Evolutionary conservation across 2,888 invertebrate species (phyloP), one percentile per base, ranked within the genome.

Genomic region (Macrosoma leucophasiata): DNA sequence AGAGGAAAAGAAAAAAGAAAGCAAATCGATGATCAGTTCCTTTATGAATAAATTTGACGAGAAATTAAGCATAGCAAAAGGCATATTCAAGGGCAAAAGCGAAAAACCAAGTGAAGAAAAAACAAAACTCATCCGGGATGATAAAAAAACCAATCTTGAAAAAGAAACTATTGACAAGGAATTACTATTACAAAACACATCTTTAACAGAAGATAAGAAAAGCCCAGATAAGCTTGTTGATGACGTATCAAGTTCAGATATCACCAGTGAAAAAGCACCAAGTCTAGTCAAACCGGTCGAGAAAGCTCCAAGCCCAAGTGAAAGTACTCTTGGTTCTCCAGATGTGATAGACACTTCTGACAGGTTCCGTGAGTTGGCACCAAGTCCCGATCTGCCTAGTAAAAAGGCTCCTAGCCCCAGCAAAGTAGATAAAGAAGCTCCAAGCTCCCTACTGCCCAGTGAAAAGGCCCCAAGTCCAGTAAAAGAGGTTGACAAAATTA

Each of bases 31-130:
- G 30, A 49, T 53, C n/a, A 59, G 60, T 28, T 56, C 57, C 33
- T 58, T 64, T 15, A 59, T 60, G 46, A 52, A 57, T 26, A 60
- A 62, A 43, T 50, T 64, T 26, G 63, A 62, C 39, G 60, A 64
- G 41, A 62, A 62, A 50, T 48, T 64, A 3, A 58, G 47, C 21
- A 58, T 57, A 9, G 62, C 63, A 2, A 63, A 63, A 50, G 62
- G 53, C 21, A 52, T 59, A 23, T 59, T 64, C 22, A 38, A 52
- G 17, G 50, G 48, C 12, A 49, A 49, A 31, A 14, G 21, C 2
- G 15, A 31, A 8, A 41, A 31, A 31, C 18, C 13, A 22, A 26
- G 25, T 39, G 4, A 36, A 32, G 15, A 33, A n/a, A 23, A 34
- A 17, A 14, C 15, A 15, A n/a, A 39, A 19, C 8, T 1, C 2